A percentile compares a stretch with the other conserved stretches of the same genome.
phyloP scores from a whole-genome alignment of 2,797 vertebrate genomes.

The Bradypodion pumilum region DNA sequence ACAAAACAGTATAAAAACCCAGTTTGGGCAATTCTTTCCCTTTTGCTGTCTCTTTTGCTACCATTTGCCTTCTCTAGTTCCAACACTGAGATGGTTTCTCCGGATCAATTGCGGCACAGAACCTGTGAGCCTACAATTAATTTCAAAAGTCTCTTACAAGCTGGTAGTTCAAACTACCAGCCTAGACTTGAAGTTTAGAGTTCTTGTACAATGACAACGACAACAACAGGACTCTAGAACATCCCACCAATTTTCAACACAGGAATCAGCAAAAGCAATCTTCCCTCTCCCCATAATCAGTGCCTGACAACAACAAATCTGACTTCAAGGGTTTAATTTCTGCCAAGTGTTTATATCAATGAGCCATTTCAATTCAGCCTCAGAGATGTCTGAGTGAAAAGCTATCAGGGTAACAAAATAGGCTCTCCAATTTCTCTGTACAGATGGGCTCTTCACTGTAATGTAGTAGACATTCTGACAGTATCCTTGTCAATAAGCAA shows the following conservation, averaged over 20 bases:
- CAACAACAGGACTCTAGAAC: neutral
- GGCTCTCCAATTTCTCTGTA: slow-evolving; percentile 3
- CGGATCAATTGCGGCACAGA: no score
- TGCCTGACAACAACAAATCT: neutral
- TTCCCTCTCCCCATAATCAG: neutral
- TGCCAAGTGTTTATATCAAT: neutral
- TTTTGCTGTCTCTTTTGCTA: no score
- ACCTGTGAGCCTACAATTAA: no score
- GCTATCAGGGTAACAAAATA: neutral
- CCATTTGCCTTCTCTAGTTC: no score
- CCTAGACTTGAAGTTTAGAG: no score
- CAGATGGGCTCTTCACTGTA: neutral
- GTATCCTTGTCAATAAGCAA: slow-evolving; percentile 43
- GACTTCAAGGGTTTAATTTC: neutral
- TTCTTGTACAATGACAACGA: no score
- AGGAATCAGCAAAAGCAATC: neutral
- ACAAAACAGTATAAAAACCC: no score
- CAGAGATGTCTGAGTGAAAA: neutral
- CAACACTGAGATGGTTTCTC: no score
- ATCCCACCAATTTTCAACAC: neutral
- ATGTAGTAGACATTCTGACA: slow-evolving; percentile 18
- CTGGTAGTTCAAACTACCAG: no score
- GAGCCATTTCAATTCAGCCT: slow-evolving; percentile 4
- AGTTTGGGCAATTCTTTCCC: no score
- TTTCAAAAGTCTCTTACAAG: no score